Evolutionary conservation across 2,797 vertebrate species (phyloP), one percentile per base, ranked within the genome.

Genomic region (Phalloptychus januarius): DNA sequence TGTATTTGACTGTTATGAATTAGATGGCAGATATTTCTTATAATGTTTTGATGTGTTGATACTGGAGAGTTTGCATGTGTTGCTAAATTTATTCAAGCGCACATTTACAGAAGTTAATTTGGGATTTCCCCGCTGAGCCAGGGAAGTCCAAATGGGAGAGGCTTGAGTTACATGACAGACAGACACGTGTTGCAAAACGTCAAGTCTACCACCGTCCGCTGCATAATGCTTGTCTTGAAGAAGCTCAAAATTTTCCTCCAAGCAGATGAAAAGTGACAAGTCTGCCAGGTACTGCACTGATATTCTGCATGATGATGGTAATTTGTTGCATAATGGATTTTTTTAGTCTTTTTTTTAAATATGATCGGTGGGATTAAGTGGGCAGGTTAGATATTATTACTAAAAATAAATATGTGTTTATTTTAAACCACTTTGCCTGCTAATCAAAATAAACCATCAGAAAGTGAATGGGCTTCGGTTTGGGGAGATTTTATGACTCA

Each of bases 101-200:
- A 78, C 61, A 83, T 74, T 79, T 75, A 46, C 79, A 83, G 72
- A 77, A 82, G 87, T 86, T 96, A 96, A 96, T 96, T 94, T 86
- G 83, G 93, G 91, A 82, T 52, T 76, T 63, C 70, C 81, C 81
- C 2, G 42, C 54, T 11, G 40, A 87, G 86, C 86, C 90, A 88
- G 85, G 86, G 78, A 86, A 63, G 83, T 83, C 78, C 69, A 74
- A 67, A 42, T 65, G 40, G 72, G 69, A 52, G 71, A n/a, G 78
- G 91, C 89, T 94, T 91, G 81, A 73, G 81, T 94, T 95, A 93
- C 95, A 92, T 20, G 77, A 72, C 71, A 58, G 77, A 72, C 71
- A 58, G 77, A 77, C 65, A 72, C 80, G 83, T 69, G 31, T 79
- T 38, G n/a, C 76, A 87, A 83, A 80, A 40, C 28, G 40, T 74